phyloP scores from a whole-genome alignment of 2,113 vertebrate genomes.

The Cettia cetti region DNA sequence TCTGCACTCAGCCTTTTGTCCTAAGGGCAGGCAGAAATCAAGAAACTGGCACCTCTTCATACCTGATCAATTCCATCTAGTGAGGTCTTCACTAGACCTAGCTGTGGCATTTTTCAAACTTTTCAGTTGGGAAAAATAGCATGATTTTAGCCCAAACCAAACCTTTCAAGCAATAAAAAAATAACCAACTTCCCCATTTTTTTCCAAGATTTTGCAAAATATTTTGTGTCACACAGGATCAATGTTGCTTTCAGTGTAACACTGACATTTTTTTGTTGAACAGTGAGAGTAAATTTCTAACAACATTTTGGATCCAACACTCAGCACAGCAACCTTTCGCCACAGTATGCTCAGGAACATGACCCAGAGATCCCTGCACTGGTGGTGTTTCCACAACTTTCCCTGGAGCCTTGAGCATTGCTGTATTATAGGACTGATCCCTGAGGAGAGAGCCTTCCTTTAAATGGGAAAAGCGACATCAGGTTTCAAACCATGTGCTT shows the following conservation, averaged over 20 bases:
- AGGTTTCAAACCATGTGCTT: background rate
- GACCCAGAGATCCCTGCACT: background rate
- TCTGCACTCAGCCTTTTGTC: background rate
- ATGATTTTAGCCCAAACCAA: background rate
- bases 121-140: background rate
- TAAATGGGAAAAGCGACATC: background rate
- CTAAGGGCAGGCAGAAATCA: background rate
- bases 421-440: background rate
- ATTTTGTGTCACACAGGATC: background rate
- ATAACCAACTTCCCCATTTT: background rate
- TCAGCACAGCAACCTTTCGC: background rate
- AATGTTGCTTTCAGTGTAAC: background rate
- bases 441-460: background rate
- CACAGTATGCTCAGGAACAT: background rate
- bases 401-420: background rate
- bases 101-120: background rate
- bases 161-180: background rate
- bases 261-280: background rate
- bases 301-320: background rate
- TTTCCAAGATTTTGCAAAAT: background rate
- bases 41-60: background rate
- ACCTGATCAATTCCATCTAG: background rate
- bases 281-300: background rate
- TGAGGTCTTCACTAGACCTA: background rate
- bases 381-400: background rate